Conservation (phyloP, 2,797 vertebrate species). For the Hydrolagus colliei region DNA sequence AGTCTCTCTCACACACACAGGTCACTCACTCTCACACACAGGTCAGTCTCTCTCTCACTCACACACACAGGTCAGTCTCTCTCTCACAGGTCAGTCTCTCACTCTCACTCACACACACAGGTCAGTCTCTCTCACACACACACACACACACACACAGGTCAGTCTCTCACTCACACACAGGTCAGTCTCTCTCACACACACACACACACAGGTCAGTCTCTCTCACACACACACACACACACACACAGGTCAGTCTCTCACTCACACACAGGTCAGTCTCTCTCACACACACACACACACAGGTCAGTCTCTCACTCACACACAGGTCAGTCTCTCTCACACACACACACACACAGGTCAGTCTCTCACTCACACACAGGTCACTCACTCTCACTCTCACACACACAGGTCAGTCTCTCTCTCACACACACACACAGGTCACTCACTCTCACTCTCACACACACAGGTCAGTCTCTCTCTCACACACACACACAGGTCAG, state of each 20-base stretch:
- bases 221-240: too few species aligned
- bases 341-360: constrained; percentile 77
- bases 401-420: too few species aligned
- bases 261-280: constrained; percentile 62
- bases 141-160: too few species aligned
- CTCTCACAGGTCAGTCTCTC: constrained; percentile 60
- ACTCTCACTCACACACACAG: neutral
- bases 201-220: neutral
- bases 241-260: too few species aligned
- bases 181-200: constrained; percentile 51
- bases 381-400: too few species aligned
- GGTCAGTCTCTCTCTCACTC: too few species aligned
- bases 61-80: too few species aligned
- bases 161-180: constrained; percentile 46
- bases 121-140: too few species aligned
- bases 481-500: too few species aligned
- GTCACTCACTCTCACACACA: too few species aligned
- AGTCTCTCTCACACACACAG: constrained; percentile 39
- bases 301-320: too few species aligned
- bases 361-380: constrained; percentile 33
- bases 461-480: neutral
- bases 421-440: constrained; percentile 67
- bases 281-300: neutral
- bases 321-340: too few species aligned
- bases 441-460: constrained; percentile 38